Conservation (phyloP, 1,140 invertebrate genomes). For the Streblospio benedicti region DNA sequence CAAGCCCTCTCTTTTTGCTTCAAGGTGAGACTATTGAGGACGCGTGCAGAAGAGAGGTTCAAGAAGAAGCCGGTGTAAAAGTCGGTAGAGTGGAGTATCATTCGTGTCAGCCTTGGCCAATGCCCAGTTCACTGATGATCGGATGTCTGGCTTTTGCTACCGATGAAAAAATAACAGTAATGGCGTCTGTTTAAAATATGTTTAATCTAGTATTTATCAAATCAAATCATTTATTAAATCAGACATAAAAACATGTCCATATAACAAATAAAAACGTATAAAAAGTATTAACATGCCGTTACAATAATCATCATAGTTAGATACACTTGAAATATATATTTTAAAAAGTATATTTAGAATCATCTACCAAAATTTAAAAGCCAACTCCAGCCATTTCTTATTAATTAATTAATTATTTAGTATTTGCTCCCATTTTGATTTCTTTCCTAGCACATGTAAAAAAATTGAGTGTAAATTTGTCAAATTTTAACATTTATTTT, state of each 20-base stretch:
- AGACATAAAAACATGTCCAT: neutral
- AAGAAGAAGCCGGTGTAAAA: conserved; percentile 55
- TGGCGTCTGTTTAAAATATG: neutral
- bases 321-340: too few species aligned
- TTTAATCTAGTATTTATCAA: neutral
- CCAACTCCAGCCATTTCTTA: too few species aligned
- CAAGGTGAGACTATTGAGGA: conserved; percentile 54
- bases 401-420: neutral
- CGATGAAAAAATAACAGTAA: conserved; percentile 36
- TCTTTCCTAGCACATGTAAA: too few species aligned
- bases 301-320: too few species aligned
- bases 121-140: conserved; percentile 54
- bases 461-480: too few species aligned
- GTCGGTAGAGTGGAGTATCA: conserved; percentile 50
- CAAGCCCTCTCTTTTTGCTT: conserved; percentile 6
- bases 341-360: too few species aligned
- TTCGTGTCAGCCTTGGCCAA: conserved; percentile 55
- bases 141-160: conserved; percentile 49
- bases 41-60: conserved; percentile 52
- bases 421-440: too few species aligned
- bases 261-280: neutral
- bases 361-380: too few species aligned
- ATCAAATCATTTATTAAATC: neutral
- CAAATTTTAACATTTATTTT: too few species aligned
- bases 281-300: too few species aligned